Evolutionary conservation across 2,888 invertebrate genomes (phyloP), one percentile per base, ranked within the genome.

Genomic region (Blastobasis lacticolella): DNA sequence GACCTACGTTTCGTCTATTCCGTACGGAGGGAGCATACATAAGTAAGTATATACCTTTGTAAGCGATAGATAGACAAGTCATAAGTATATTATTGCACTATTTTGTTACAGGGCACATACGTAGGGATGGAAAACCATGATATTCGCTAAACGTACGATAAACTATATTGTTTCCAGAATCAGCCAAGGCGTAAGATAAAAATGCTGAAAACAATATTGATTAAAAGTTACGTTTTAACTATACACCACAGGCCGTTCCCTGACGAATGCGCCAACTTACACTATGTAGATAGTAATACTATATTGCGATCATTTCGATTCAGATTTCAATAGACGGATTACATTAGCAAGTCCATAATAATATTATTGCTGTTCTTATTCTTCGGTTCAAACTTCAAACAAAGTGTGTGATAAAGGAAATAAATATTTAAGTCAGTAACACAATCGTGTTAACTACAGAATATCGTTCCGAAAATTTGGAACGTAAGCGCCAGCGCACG

Each of bases 21-120:
- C 56, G 55, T 53, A 63, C 67, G 68, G 68, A 66, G 69, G 67
- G 73, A 71, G 54, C 68, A 62, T 64, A 67, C 72, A 69, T 70
- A 69, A 67, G 65, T 66, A 59, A 62, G 56, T 59, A 57, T 43
- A 40, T 48, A 49, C 37, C 2, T 62, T 56, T 62, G 53, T 59
- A 59, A 63, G 54, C 62, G 61, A 67, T 62, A 70, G 60, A 46
- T 23, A 23, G 23, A 60, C 55, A 55, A 69, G 52, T 69, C 73
- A 71, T 74, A 75, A 70, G 66, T 67, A 44, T 56, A 60, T 59
- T 71, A 70, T 69, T 73, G 68, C 68, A 73, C 62, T 63, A 66
- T 63, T 60, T 55, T 61, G 59, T 60, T 57, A 57, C 54, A 38
- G 40, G 6, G 54, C 49, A 50, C 57, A 60, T 41, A 59, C 61